phyloP scores from a whole-genome alignment of 2,888 invertebrate genomes.

The Ernsta delagoae region DNA sequence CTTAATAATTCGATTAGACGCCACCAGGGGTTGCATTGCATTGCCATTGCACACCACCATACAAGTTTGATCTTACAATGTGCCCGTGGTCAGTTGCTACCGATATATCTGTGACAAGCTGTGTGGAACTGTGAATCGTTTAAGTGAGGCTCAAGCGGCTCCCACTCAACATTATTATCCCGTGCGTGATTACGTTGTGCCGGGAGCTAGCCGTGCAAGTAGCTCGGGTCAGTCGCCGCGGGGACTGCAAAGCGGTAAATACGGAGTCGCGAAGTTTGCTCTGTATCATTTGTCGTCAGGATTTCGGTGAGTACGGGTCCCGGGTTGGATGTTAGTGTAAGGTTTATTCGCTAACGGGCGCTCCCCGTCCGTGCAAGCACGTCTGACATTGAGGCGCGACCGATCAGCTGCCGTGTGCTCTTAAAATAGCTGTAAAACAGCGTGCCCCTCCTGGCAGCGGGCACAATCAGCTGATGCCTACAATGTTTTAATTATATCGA shows the following conservation, averaged over 20 bases:
- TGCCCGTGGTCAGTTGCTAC: slow-evolving; percentile 69
- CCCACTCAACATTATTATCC: slow-evolving; percentile 80
- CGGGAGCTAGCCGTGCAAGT: slow-evolving; percentile 68
- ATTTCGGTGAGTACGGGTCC: slow-evolving; percentile 74
- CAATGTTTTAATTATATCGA: slow-evolving; percentile 73
- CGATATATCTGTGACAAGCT: slow-evolving; percentile 69
- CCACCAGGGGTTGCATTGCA: slow-evolving; percentile 60
- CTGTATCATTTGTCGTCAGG: slow-evolving; percentile 82
- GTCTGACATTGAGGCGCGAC: slow-evolving; percentile 78
- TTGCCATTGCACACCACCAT: slow-evolving; percentile 41
- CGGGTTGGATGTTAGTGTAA: slow-evolving; percentile 1
- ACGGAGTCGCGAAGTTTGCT: slow-evolving; percentile 81
- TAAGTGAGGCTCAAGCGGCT: slow-evolving; percentile 79
- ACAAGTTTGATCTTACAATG: slow-evolving; percentile 66
- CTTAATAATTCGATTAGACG: slow-evolving; percentile 73
- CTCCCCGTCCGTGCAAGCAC: slow-evolving; percentile 42
- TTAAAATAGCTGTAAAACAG: slow-evolving; percentile 83
- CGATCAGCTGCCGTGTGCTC: slow-evolving; percentile 79
- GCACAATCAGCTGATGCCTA: slow-evolving; percentile 80
- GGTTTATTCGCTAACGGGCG: slow-evolving; percentile 44
- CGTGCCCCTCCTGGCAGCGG: slow-evolving; percentile 79
- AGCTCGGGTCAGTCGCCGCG: slow-evolving; percentile 75
- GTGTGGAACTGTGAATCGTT: slow-evolving; percentile 61
- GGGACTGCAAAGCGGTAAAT: slow-evolving; percentile 82
- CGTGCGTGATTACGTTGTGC: slow-evolving; percentile 77